These are phyloP conservation scores for Malurus melanocephalus DNA, from an alignment of 2,113 vertebrate genomes.

Conservation along the genomic window DNA sequence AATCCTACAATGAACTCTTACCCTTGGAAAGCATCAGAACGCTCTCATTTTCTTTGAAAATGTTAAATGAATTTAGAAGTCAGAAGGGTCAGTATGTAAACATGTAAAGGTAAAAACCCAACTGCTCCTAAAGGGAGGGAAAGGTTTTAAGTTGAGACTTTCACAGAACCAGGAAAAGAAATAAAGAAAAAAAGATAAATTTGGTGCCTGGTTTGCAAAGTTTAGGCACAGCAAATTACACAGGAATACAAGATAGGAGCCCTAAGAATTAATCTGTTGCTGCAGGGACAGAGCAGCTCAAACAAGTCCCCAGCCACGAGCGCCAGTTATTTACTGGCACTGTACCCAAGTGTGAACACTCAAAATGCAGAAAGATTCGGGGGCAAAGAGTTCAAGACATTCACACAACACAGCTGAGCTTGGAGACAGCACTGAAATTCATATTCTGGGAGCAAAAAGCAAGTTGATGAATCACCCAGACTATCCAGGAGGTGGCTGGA, in stretches of 20 bases:
- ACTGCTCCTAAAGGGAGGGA: background rate
- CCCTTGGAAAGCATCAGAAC: conserved; percentile 29
- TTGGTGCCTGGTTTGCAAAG: background rate
- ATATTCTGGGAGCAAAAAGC: background rate
- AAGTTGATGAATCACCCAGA: conserved; percentile 7
- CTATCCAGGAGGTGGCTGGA: background rate
- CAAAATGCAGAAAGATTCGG: background rate
- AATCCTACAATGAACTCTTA: conserved; percentile 57
- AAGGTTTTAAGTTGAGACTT: background rate
- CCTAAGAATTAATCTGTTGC: background rate
- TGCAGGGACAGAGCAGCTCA: background rate
- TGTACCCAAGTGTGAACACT: background rate
- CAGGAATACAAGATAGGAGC: background rate
- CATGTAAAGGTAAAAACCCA: background rate
- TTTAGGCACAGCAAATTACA: background rate
- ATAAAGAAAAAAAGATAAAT: background rate
- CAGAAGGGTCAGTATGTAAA: background rate
- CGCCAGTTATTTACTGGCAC: background rate
- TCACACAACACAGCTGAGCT: conserved; percentile 4
- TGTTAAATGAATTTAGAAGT: conserved; percentile 49
- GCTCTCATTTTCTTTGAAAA: conserved; percentile 45
- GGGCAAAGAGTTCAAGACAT: background rate
- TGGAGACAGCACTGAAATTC: background rate
- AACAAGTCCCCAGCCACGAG: background rate
- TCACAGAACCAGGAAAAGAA: background rate